These are phyloP conservation scores for Coregonus clupeaformis DNA, from an alignment of 2,113 vertebrate species.

Conservation along the genomic window DNA sequence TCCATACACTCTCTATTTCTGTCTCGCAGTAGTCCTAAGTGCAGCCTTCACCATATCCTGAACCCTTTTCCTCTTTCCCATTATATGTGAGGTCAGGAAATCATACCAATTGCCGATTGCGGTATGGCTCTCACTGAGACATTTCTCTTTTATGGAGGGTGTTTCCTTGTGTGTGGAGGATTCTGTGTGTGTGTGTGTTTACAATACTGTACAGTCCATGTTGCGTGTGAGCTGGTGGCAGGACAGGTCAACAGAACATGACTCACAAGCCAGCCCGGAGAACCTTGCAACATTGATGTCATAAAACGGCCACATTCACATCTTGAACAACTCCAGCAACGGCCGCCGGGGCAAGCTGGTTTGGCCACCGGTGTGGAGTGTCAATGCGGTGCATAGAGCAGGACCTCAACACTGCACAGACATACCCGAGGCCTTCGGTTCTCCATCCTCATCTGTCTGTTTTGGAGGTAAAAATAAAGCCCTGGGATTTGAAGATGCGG, in stretches of 20 bases:
- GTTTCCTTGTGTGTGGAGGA: neutral
- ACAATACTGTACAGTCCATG: neutral
- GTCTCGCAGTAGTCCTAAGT: slow-evolving; percentile 10
- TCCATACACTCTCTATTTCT: slow-evolving; percentile 41
- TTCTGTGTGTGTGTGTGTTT: neutral
- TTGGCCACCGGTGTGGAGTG: slow-evolving; percentile 21
- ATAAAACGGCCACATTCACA: slow-evolving; percentile 27
- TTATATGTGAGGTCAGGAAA: slow-evolving; percentile 46
- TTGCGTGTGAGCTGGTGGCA: slow-evolving; percentile 33
- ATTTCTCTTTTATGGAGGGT: neutral
- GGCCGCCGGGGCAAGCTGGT: slow-evolving; percentile 16
- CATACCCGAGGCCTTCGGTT: slow-evolving; percentile 13
- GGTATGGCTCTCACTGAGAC: neutral
- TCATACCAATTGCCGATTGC: slow-evolving; percentile 3
- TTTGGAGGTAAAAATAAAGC: slow-evolving; percentile 45
- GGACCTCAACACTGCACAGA: slow-evolving; percentile 47
- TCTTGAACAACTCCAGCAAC: slow-evolving; percentile 43
- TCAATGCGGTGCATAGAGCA: slow-evolving; percentile 21
- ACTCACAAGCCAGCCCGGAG: slow-evolving; percentile 34
- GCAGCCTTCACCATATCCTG: slow-evolving; percentile 44
- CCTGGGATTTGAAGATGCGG: neutral
- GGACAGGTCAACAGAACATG: slow-evolving; percentile 37
- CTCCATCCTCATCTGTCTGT: slow-evolving; percentile 42
- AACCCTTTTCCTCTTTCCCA: slow-evolving; percentile 31
- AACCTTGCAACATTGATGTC: slow-evolving; percentile 14